phyloP scores from a whole-genome alignment of 1,140 invertebrate species.

The Drosophila miranda region DNA sequence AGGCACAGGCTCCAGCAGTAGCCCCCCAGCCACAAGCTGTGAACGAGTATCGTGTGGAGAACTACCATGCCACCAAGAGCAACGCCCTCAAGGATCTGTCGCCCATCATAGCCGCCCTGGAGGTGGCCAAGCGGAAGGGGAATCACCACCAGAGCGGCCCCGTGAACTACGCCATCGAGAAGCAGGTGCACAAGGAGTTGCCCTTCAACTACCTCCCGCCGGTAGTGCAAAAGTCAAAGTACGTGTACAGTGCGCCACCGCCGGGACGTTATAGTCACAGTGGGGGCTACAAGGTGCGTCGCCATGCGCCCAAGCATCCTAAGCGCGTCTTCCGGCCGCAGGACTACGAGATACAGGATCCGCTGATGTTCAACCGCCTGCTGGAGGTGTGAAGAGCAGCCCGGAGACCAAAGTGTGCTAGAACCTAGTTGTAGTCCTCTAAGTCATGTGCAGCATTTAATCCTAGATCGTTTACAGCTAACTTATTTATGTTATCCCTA shows the following conservation, averaged over 20 bases:
- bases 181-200: constrained; percentile 69
- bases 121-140: constrained; percentile 70
- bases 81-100: constrained; percentile 71
- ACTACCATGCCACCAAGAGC: constrained; percentile 68
- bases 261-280: constrained; percentile 31
- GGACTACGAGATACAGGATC: constrained; percentile 75
- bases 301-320: constrained; percentile 43
- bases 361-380: constrained; percentile 75
- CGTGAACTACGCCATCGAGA: constrained; percentile 69
- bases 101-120: constrained; percentile 76
- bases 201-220: constrained; percentile 68
- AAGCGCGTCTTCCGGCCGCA: constrained; percentile 49
- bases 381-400: constrained; percentile 52
- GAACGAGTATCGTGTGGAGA: constrained; percentile 64
- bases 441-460: constrained; percentile 78
- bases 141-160: constrained; percentile 20
- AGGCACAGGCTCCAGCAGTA: constrained; percentile 1
- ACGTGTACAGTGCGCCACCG: constrained; percentile 60
- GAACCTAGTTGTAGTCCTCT: constrained; percentile 57
- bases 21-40: constrained; percentile 2
- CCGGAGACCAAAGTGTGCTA: constrained; percentile 8
- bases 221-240: constrained; percentile 75
- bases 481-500: constrained; percentile 62
- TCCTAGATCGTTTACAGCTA: constrained; percentile 45
- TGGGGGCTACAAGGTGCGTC: constrained; percentile 72